Evolutionary conservation across 1,140 invertebrate genomes (phyloP).

Genomic region (Rhopalosiphum maidis): DNA sequence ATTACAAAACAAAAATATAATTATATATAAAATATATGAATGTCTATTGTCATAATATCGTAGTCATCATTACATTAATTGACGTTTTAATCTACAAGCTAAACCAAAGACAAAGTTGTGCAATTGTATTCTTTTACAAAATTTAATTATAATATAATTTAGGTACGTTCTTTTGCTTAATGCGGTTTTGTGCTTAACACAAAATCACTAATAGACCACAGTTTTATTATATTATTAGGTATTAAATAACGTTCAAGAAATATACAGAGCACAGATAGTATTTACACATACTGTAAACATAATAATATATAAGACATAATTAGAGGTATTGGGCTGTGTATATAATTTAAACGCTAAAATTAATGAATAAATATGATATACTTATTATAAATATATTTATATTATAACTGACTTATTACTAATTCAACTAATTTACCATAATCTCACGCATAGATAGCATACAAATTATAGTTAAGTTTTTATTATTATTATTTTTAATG

Average conservation of each 20-base stretch:
- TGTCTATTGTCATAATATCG: constrained; percentile 38
- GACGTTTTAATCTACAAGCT: constrained; percentile 41
- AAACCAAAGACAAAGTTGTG: constrained; percentile 20
- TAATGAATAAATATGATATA: not conserved
- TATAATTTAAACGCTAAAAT: constrained; percentile 19
- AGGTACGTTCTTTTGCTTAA: not conserved
- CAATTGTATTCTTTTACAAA: not conserved
- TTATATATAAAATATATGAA: constrained; percentile 34
- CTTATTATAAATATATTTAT: constrained; percentile 13
- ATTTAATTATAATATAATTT: constrained; percentile 15
- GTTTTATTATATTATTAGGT: not conserved
- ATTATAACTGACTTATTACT: not conserved
- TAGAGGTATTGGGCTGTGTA: not conserved
- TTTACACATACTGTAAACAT: constrained; percentile 24
- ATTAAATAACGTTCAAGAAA: constrained; percentile 30
- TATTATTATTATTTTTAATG: not conserved
- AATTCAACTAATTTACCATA: constrained; percentile 20
- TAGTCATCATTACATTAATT: constrained; percentile 44
- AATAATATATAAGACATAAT: not conserved
- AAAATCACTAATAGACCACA: constrained; percentile 2
- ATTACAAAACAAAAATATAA: constrained; percentile 29
- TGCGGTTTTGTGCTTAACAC: not conserved
- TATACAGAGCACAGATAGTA: constrained; percentile 19
- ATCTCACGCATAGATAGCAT: constrained; percentile 15
- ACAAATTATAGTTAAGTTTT: not conserved